Percentiles rank a stretch among this genome's conserved stretches.
Conservation (phyloP, 2,113 vertebrate species). For the Collichthys lucidus region DNA sequence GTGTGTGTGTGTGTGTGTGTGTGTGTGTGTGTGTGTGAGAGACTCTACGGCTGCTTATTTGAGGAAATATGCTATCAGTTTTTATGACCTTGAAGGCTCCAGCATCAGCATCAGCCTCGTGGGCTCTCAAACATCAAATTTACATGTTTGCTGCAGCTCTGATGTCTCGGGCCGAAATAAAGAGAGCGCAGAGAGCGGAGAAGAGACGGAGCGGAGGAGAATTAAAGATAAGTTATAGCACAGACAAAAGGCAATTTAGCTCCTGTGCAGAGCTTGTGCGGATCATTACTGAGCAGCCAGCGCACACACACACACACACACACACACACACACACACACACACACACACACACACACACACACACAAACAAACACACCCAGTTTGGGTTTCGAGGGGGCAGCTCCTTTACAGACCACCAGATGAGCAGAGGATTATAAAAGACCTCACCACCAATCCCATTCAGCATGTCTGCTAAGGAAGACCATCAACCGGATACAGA, state of each 20-base stretch:
- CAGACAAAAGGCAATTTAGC: conserved; percentile 40
- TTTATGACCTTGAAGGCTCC: conserved; percentile 65
- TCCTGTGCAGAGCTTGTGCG: conserved; percentile 14
- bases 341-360: neutral
- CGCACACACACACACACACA: neutral
- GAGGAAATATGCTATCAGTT: conserved; percentile 66
- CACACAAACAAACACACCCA: too few relatives aligned
- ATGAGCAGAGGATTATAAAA: conserved; percentile 63
- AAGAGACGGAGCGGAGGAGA: neutral
- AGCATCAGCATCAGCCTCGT: too few relatives aligned
- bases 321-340: neutral
- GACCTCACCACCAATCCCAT: conserved; percentile 50
- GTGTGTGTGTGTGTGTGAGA: conserved; percentile 38
- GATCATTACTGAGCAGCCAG: conserved; percentile 31
- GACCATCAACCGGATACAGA: conserved; percentile 63
- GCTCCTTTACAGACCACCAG: conserved; percentile 66
- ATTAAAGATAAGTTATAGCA: conserved; percentile 21
- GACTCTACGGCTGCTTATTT: conserved; percentile 58
- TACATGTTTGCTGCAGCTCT: conserved; percentile 54
- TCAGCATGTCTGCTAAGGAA: conserved; percentile 60
- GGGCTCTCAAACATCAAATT: conserved; percentile 45
- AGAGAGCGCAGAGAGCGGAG: conserved; percentile 3
- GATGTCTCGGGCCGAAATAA: conserved; percentile 16
- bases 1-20: conserved; percentile 16
- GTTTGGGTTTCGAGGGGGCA: conserved; percentile 41